These are phyloP conservation scores for Aix galericulata DNA, from an alignment of 2,113 vertebrate genomes.

Conservation along the genomic window DNA sequence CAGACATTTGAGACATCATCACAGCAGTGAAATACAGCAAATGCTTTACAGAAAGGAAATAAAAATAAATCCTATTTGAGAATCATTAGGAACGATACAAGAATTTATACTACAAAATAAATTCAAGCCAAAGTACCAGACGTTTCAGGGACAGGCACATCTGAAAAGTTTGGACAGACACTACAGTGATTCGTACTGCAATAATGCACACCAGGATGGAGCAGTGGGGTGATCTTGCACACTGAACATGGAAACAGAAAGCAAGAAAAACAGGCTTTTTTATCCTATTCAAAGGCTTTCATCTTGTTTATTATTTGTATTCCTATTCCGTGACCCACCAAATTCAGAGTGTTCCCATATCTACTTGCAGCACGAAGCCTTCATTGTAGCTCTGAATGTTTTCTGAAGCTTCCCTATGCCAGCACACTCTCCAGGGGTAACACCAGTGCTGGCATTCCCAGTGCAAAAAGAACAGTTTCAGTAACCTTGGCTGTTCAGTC, in stretches of 20 bases:
- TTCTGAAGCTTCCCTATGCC: not conserved
- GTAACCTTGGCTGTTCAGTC: not conserved
- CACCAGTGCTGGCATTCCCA: not conserved
- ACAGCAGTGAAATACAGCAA: not conserved
- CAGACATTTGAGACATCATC: not conserved
- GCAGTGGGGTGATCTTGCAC: rapidly evolving
- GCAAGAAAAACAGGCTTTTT: not conserved
- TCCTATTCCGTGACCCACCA: not conserved
- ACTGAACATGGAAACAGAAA: not conserved
- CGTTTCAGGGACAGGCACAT: not conserved
- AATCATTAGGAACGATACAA: not conserved
- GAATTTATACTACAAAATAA: not conserved
- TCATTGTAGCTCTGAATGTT: not conserved
- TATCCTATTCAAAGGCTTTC: not conserved
- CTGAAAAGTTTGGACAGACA: not conserved
- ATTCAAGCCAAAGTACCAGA: not conserved
- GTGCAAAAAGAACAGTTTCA: not conserved
- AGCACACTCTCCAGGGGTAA: not conserved
- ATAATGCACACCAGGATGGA: not conserved
- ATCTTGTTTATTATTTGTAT: not conserved
- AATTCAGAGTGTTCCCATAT: too few species aligned
- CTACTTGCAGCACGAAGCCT: not conserved
- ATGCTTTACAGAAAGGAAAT: not conserved
- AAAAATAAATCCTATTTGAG: not conserved
- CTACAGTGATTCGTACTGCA: rapidly evolving